A percentile compares a stretch with the other conserved stretches of the same genome.
Conservation (phyloP, 2,888 invertebrate species). For the Ecliptopera silaceata region DNA sequence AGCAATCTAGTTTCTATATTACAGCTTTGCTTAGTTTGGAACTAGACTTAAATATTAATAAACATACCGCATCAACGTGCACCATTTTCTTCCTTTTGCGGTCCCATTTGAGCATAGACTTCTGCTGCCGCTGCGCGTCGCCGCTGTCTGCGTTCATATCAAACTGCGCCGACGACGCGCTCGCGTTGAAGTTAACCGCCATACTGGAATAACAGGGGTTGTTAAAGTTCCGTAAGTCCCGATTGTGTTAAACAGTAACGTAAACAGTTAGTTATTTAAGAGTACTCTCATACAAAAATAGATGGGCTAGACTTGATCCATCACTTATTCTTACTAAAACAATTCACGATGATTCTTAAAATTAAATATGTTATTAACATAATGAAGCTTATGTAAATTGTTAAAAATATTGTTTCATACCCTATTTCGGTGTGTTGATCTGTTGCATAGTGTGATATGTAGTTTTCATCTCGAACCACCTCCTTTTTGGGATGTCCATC, state of each 20-base stretch:
- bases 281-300: too few species aligned
- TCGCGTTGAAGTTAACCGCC: constrained; percentile 91
- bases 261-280: too few species aligned
- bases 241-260: too few species aligned
- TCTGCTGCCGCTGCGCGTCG: constrained; percentile 83
- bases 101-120: constrained; percentile 93
- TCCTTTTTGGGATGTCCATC: constrained; percentile 66
- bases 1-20: too few species aligned
- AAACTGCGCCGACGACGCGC: constrained; percentile 90
- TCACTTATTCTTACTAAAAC: too few species aligned
- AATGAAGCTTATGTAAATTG: too few species aligned
- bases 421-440: constrained; percentile 94
- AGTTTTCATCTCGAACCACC: constrained; percentile 89
- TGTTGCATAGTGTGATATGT: constrained; percentile 91
- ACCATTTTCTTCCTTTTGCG: constrained; percentile 98
- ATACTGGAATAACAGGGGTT: constrained; percentile 72
- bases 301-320: too few species aligned
- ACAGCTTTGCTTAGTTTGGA: too few species aligned
- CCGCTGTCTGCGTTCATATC: constrained; percentile 93
- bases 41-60: too few species aligned
- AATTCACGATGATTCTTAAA: too few species aligned
- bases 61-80: constrained; percentile 83
- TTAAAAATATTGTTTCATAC: constrained; percentile 71
- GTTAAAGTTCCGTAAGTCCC: neutral
- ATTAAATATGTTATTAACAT: too few species aligned